These are phyloP conservation scores for Vimba vimba DNA, from an alignment of 2,113 vertebrate genomes.

Conservation along the genomic window DNA sequence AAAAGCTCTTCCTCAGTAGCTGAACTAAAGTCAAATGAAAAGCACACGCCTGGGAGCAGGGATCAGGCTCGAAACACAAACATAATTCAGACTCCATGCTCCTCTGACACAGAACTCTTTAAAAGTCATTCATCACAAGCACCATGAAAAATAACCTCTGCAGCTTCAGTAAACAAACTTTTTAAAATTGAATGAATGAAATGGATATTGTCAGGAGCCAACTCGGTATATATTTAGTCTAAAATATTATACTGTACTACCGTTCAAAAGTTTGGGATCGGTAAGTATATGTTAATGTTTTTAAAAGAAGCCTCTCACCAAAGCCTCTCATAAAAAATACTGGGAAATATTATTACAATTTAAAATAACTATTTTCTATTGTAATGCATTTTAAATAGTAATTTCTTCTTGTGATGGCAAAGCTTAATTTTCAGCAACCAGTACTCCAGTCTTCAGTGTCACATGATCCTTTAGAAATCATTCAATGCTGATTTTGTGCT, in stretches of 20 bases:
- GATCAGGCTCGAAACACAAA: background rate
- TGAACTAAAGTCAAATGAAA: background rate
- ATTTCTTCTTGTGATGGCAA: no score
- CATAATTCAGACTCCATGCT: background rate
- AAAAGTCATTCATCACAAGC: background rate
- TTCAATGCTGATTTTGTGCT: no score
- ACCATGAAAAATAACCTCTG: background rate
- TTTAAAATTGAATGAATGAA: background rate
- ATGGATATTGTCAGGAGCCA: background rate
- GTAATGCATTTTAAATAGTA: no score
- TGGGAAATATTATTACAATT: no score
- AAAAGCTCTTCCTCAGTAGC: background rate
- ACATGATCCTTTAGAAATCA: no score
- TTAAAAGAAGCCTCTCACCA: no score
- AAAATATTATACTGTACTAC: background rate
- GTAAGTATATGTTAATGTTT: no score
- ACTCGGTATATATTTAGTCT: background rate
- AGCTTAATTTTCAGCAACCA: no score
- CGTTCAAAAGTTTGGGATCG: background rate
- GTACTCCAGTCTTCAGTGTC: no score
- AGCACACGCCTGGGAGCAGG: constrained; percentile 11
- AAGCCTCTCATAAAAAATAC: no score
- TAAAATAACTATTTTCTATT: no score
- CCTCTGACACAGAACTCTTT: background rate
- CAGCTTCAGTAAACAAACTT: background rate